Base-by-base conservation (phyloP, 2,113 vertebrate species). In the Setophaga kirtlandii region DNA sequence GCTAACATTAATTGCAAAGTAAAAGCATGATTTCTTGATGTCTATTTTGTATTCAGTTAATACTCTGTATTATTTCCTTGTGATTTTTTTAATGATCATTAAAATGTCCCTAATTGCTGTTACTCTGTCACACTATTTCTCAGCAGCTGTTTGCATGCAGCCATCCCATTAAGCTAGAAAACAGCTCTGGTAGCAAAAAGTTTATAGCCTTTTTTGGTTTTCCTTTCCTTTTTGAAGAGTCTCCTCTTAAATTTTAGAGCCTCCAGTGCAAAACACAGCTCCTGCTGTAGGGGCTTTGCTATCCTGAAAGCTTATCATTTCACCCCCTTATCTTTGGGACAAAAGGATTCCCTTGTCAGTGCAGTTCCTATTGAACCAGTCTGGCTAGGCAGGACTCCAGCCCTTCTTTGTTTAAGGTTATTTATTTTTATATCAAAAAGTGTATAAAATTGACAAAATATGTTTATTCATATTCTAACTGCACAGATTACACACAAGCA, bases 391-490 rank as follows among this genome's bases (percentile, higher is more conserved):
- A 75, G 21, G 11, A 75, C 58, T 82, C 83, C 20, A 56, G 35
- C 75, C 83, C 91, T 92, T 91, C 94, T 94, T 97, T 94, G 79
- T 94, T 97, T 89, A 92, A 91, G 89, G 74, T 95, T 71, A 24
- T 84, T 33, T 88, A 86, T 87, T 82, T 92, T 70, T 50, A 77
- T 87, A 90, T 75, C 15, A 15, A 76, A 84, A 89, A 49, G 50
- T 67, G 37, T 93, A 76, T 86, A 86, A 85, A 68, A 68, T 75
- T 71, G 73, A 81, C 64, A 89, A 53, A 83, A 49, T 25, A 81
- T 27, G 41, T 90, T 95, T 94, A 92, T 70, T 78, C 47, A 67
- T 53, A 41, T 76, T 82, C 49, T 77, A 67, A 70, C 53, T 6
- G 6, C 77, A 77, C 63, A 67, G 63, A 83, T 90, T 77, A 55